These are phyloP conservation scores for Diuraphis noxia DNA, from an alignment of 1,140 invertebrate genomes.

Conservation along the genomic window DNA sequence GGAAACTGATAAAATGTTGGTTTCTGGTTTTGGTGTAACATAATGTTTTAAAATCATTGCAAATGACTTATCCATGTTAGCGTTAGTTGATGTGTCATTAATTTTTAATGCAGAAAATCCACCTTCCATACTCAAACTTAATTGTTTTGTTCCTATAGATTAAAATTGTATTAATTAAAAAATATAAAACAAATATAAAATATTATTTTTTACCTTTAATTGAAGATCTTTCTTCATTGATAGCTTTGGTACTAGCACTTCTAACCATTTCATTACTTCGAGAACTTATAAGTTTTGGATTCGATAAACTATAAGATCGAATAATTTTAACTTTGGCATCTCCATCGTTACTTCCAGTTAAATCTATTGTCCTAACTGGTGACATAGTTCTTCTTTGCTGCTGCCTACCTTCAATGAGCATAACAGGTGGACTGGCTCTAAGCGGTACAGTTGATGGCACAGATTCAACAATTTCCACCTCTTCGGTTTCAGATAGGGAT, in stretches of 20 bases:
- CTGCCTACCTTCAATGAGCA: neutral
- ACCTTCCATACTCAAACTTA: neutral
- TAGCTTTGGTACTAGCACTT: neutral
- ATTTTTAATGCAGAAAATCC: slow-evolving; percentile 18
- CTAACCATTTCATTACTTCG: neutral
- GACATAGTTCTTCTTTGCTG: slow-evolving; percentile 6
- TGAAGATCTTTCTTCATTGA: neutral
- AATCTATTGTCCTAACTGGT: neutral
- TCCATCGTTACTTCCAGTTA: neutral
- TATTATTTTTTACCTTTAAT: neutral
- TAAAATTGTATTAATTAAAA: neutral
- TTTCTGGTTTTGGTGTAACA: slow-evolving; percentile 13
- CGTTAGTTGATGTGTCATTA: neutral
- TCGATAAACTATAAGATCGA: neutral
- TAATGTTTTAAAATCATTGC: slow-evolving; percentile 37
- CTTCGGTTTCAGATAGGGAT: slow-evolving; percentile 34
- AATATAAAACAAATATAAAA: neutral
- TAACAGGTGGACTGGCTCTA: slow-evolving; percentile 37
- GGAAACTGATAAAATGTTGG: neutral
- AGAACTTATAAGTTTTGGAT: too few species aligned
- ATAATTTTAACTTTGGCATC: neutral
- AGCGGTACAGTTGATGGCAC: slow-evolving; percentile 14
- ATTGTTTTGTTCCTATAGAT: neutral
- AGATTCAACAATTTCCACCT: slow-evolving; percentile 38
- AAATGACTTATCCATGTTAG: neutral